Conservation (phyloP, 2,113 vertebrate species). For the Zosterops borbonicus region DNA sequence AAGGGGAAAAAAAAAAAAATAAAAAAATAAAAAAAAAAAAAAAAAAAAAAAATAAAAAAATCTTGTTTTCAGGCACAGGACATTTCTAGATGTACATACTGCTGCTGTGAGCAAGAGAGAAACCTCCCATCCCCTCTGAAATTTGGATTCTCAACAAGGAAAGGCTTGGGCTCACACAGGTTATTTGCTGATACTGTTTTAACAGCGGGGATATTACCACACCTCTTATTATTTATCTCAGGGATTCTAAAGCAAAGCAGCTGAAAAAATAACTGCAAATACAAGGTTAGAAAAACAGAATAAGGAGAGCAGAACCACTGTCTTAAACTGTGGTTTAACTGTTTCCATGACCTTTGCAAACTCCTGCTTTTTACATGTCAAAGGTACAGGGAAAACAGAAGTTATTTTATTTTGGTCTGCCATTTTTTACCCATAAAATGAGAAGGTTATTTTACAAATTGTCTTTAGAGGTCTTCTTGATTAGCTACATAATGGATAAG, state of each 20-base stretch:
- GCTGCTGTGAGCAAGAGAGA: neutral
- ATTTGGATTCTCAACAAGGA: neutral
- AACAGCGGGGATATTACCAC: conserved; percentile 3
- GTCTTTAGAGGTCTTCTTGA: neutral
- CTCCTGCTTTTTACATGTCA: neutral
- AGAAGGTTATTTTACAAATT: neutral
- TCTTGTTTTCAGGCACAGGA: neutral
- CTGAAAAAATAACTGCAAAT: conserved; percentile 38
- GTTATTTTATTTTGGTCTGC: neutral
- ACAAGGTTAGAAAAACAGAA: conserved; percentile 32
- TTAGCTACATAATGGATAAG: neutral
- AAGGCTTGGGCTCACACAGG: neutral
- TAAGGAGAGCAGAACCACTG: neutral
- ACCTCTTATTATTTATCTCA: conserved; percentile 40
- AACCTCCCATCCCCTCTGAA: neutral
- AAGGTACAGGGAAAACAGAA: neutral
- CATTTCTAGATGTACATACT: neutral
- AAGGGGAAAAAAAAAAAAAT: neutral
- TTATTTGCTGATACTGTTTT: neutral
- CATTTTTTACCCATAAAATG: neutral
- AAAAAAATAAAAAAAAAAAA: neutral
- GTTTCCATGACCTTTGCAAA: neutral
- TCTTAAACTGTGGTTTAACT: neutral
- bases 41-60: neutral
- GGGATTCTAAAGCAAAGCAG: conserved; percentile 14